Conservation (phyloP, 1,140 invertebrate genomes). For the Frieseomelitta varia region DNA sequence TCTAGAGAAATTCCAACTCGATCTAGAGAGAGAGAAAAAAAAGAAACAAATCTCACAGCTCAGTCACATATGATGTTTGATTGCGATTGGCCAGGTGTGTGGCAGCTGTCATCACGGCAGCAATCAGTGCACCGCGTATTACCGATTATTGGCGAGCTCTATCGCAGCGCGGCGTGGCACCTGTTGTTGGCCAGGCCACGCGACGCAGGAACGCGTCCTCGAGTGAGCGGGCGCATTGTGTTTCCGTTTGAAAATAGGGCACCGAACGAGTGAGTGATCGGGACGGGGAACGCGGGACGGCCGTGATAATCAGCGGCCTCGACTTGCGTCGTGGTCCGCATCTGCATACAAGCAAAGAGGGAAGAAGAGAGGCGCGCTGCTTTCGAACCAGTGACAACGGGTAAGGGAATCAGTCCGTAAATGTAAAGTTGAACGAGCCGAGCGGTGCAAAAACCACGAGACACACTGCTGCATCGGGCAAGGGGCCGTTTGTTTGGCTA, state of each 20-base stretch:
- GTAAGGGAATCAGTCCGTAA: slow-evolving; percentile 72
- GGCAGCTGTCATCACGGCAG: slow-evolving; percentile 2
- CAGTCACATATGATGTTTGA: too few species aligned
- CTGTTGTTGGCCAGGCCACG: not conserved
- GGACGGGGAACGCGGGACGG: not conserved
- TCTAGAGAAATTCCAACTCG: too few species aligned
- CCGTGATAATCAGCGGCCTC: slow-evolving; percentile 55
- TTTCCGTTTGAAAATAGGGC: slow-evolving; percentile 50
- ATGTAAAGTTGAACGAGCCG: slow-evolving; percentile 69
- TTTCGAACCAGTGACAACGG: slow-evolving; percentile 59
- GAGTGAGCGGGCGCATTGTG: slow-evolving; percentile 43
- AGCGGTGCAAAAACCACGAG: slow-evolving; percentile 57
- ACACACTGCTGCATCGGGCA: slow-evolving; percentile 46
- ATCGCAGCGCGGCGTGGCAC: not conserved
- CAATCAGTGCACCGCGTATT: not conserved
- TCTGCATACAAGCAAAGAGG: slow-evolving; percentile 62
- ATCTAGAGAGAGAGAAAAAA: too few species aligned
- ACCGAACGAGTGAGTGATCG: slow-evolving; percentile 14
- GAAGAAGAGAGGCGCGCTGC: not conserved
- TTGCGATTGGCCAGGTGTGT: not conserved
- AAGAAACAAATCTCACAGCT: too few species aligned
- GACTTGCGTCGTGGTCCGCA: slow-evolving; percentile 6
- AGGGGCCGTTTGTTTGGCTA: slow-evolving; percentile 64
- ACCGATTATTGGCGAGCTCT: slow-evolving; percentile 3
- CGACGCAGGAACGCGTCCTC: slow-evolving; percentile 23